Base-by-base conservation (phyloP, 2,888 invertebrate genomes). In the Litoditis marina region DNA sequence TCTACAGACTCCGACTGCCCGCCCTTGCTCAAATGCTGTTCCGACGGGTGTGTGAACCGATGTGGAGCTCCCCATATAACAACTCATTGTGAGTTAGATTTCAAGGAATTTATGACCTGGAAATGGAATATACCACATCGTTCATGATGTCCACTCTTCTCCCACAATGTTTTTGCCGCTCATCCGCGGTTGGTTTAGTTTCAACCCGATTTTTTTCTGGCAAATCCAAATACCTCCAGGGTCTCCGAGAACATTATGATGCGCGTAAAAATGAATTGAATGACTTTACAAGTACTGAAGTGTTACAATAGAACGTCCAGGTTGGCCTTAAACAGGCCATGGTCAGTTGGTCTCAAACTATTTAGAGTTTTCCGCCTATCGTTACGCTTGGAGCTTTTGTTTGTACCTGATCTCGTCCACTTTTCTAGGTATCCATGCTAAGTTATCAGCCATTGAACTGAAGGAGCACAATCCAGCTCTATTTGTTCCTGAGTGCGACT, bases 21-120 rank as follows among this genome's bases (percentile, higher is more conserved):
- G 7, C 63, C 67, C 0, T 64, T 72, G 44, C 65, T 66, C 31
- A 81, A 80, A 46, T 81, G 81, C 62, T 81, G 81, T 57, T 73
- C 64, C 25, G 77, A 80, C 62, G 80, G 81, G 1, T 81, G 81
- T 54, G 68, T 63, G 8, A 67, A 64, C 50, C 52, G 68, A 61
- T 81, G 81, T 46, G 50, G 65, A 8, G 70, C 71, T 22, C 73
- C 77, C 0, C 44, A 65, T 36, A 53, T 34, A n/a, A 69, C 73
- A 34, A 69, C 75, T 7, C 42, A 58, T 59, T 68, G 63, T 63
- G 28, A 50, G 55, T 25, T n/a, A n/a, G n/a, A 8, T 13, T 22
- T 13, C 51, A 13, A 30, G 13, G 59, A n/a, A n/a, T n/a, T n/a
- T n/a, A n/a, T n/a, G n/a, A n/a, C n/a, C n/a, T n/a, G n/a, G 62